Conservation (phyloP, 2,797 vertebrate species). For the Loriculus beryllinus region DNA sequence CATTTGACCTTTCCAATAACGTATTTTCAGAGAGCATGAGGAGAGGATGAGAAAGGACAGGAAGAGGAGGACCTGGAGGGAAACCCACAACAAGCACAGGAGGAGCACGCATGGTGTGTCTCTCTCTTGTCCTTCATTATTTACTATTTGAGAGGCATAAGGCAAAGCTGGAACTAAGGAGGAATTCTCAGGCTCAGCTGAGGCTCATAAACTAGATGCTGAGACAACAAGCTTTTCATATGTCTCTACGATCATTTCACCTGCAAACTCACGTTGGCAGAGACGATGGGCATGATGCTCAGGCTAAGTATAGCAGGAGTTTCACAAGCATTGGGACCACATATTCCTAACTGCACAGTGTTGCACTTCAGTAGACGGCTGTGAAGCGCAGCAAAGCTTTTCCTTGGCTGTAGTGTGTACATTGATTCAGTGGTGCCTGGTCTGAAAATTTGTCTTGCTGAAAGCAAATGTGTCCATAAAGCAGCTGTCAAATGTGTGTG, state of each 20-base stretch:
- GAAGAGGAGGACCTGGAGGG: background rate
- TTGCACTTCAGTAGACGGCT: background rate
- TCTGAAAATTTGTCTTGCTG: background rate
- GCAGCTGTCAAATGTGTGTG: background rate
- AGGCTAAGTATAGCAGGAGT: background rate
- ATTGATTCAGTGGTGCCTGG: background rate
- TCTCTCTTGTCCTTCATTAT: background rate
- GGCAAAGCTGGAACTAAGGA: background rate
- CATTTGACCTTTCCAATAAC: background rate
- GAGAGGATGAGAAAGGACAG: background rate
- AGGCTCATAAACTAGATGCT: background rate
- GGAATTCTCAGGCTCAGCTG: background rate
- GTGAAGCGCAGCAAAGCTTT: background rate
- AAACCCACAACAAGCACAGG: background rate
- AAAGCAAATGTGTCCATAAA: background rate
- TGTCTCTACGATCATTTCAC: background rate
- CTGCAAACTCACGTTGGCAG: background rate
- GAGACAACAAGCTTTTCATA: background rate
- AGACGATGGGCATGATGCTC: background rate
- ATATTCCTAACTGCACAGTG: fast-evolving
- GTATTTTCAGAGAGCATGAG: background rate
- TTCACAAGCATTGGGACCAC: fast-evolving
- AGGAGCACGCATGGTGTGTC: background rate
- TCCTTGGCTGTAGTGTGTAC: background rate
- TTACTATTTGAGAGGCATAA: background rate